Evolutionary conservation across 2,797 vertebrate genomes (phyloP).

Genomic region (Sylvilagus floridanus): DNA sequence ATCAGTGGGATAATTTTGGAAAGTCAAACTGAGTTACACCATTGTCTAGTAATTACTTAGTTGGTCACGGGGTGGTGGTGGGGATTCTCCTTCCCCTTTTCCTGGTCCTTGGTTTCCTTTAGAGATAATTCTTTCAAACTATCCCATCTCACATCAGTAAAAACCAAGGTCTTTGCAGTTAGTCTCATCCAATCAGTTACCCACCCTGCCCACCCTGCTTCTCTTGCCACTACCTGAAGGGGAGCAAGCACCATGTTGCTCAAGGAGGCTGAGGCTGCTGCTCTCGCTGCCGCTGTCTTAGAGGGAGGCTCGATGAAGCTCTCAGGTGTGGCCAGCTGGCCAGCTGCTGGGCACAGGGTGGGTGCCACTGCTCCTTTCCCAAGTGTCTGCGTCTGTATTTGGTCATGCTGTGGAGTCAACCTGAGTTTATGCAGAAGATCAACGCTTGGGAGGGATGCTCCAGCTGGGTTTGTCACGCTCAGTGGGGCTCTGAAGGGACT

Average conservation of each 20-base stretch:
- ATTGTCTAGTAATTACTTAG: neutral
- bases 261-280: slow-evolving; percentile 76
- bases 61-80: neutral
- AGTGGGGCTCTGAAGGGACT: slow-evolving; percentile 86
- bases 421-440: slow-evolving; percentile 93
- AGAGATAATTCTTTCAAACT: neutral
- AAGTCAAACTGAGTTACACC: neutral
- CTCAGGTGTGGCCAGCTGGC: slow-evolving; percentile 94
- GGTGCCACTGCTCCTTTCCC: slow-evolving; percentile 91
- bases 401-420: slow-evolving; percentile 90
- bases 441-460: slow-evolving; percentile 86
- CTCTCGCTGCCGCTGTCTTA: slow-evolving; percentile 83
- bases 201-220: neutral
- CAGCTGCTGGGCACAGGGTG: slow-evolving; percentile 89
- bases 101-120: neutral
- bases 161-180: neutral
- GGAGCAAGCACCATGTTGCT: slow-evolving; percentile 88
- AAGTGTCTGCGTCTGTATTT: slow-evolving; percentile 88
- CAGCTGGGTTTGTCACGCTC: slow-evolving; percentile 79
- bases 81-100: neutral
- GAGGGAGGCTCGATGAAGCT: slow-evolving; percentile 93
- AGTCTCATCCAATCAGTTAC: neutral
- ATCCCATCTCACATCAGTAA: neutral
- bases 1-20: neutral
- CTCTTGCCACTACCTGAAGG: slow-evolving; percentile 87